A percentile compares a stretch with the other conserved stretches of the same genome.
Evolutionary conservation across 2,797 vertebrate species (phyloP).

Genomic region (Acanthurus leucopareius): DNA sequence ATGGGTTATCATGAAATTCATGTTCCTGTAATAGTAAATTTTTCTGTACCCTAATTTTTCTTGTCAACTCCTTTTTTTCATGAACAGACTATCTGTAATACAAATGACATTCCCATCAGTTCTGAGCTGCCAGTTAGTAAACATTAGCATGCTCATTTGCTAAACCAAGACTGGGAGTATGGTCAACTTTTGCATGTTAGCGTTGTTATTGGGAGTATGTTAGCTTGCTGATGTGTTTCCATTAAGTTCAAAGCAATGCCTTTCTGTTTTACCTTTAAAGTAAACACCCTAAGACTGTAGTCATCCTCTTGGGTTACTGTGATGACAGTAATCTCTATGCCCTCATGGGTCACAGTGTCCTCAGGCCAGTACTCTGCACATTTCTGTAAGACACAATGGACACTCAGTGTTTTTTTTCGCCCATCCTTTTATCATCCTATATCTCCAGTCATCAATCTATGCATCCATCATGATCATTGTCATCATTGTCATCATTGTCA

Average conservation of each 20-base stretch:
- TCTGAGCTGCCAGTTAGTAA: background rate
- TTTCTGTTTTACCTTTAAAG: slow-evolving; percentile 89
- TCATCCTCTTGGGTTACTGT: slow-evolving; percentile 95
- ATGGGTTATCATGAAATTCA: background rate
- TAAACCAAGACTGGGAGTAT: background rate
- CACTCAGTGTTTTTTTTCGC: slow-evolving; percentile 9
- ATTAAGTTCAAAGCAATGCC: background rate
- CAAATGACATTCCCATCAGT: background rate
- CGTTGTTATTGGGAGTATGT: background rate
- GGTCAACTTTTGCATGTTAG: background rate
- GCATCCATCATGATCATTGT: background rate
- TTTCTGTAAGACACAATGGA: slow-evolving; percentile 86
- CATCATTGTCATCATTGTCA: slow-evolving; percentile 10
- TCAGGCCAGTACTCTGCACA: slow-evolving; percentile 99
- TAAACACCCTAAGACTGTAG: slow-evolving; percentile 96
- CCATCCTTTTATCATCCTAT: background rate
- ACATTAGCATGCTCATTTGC: background rate
- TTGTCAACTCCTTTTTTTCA: background rate
- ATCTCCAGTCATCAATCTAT: background rate
- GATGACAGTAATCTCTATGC: slow-evolving; percentile 92
- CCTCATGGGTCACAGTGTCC: slow-evolving; percentile 91
- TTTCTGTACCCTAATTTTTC: background rate
- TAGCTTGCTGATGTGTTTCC: background rate
- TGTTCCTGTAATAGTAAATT: background rate
- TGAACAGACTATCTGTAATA: background rate